Evolutionary conservation across 2,113 vertebrate genomes (phyloP).

Genomic region (Mungos mungo): DNA sequence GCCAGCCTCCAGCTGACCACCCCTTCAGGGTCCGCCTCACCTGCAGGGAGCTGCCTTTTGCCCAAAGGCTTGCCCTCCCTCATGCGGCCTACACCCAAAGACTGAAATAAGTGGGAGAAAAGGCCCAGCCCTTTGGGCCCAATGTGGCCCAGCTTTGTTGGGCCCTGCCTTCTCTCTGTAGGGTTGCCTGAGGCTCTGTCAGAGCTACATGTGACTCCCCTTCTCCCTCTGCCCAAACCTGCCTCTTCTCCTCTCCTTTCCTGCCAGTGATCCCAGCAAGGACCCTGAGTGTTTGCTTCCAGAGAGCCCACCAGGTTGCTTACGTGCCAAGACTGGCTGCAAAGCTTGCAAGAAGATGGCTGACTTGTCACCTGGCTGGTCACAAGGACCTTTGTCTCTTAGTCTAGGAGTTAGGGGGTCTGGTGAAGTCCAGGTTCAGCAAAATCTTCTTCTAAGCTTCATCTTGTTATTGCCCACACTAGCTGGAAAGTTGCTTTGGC

Average conservation of each 20-base stretch:
- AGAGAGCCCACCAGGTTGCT: background rate
- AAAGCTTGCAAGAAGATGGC: background rate
- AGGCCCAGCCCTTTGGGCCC: background rate
- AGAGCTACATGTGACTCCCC: background rate
- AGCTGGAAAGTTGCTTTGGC: background rate
- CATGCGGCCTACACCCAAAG: background rate
- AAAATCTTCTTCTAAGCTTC: conserved; percentile 11
- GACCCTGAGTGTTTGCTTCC: background rate
- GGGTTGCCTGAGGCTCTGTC: background rate
- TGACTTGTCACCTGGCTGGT: background rate
- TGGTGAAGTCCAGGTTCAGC: background rate
- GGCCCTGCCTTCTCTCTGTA: background rate
- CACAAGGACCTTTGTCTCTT: background rate
- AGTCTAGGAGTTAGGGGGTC: background rate
- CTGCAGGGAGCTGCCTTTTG: background rate
- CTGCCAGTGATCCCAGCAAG: background rate
- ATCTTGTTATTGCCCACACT: background rate
- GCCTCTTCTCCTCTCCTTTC: background rate
- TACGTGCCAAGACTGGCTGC: background rate
- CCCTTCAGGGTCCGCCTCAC: background rate
- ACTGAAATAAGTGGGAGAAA: background rate
- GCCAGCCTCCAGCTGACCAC: background rate
- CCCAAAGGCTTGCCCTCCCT: background rate
- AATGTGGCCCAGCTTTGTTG: background rate
- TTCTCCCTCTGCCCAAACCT: background rate